Evolutionary conservation across 1,140 invertebrate species (phyloP), one percentile per base, ranked within the genome.

Genomic region (Hydropsyche tenuis): DNA sequence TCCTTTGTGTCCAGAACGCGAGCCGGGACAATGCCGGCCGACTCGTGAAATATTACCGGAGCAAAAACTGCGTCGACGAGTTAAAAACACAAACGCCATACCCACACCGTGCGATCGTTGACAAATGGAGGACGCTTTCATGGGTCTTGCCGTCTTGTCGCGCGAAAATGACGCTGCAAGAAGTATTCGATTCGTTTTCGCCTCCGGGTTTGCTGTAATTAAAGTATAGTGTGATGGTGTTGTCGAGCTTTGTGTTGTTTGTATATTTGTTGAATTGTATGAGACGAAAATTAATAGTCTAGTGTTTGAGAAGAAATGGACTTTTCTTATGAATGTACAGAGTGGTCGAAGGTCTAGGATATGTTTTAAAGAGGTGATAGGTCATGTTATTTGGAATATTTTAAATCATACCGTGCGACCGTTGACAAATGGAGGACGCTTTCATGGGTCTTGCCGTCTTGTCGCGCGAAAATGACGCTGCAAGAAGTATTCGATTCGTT

Each of bases 1-100:
- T 53, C 48, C 48, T 53, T 53, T 53, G 48, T 53, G 48, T 53
- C 48, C 48, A 20, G 48, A 20, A 20, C 16, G 48, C 48, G 48
- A 20, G 16, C 48, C 48, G 20, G 48, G 48, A 53, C 48, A 53
- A 53, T 53, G 48, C 48, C 48, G 9, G 48, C n/a, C 20, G 48
- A 53, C 48, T 53, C 48, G 48, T 53, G 48, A 53, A 53, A 53
- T 53, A 53, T 53, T 53, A 53, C 48, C 5, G 48, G 16, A 20
- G 48, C 48, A 20, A 53, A 53, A 53, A 53, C 48, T 53, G 48
- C 20, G 20, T 20, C 48, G 48, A 20, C 48, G 48, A 20, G 16
- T 53, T 53, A 53, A 53, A 53, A 53, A 53, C 48, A 53, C 48
- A 53, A 53, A 20, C 14, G 16, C 20, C 6, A n/a, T 7, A 16